These are phyloP conservation scores for Mus musculus DNA, from an alignment of 2,113 vertebrate genomes.

Conservation along the genomic window DNA sequence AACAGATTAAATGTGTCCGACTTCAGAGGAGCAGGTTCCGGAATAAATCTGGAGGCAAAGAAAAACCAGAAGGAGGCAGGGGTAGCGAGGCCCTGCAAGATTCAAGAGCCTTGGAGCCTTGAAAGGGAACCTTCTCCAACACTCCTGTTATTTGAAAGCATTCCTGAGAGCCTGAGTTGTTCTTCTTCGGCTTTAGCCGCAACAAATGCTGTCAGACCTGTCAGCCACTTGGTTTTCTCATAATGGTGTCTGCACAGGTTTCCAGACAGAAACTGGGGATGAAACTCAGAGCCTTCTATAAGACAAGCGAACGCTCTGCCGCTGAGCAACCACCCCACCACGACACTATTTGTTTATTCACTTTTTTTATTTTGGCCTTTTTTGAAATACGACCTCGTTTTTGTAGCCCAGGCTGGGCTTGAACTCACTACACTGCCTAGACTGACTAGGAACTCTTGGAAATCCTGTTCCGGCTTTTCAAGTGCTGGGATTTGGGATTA, in stretches of 20 bases:
- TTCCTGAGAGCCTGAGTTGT: slow-evolving; percentile 24
- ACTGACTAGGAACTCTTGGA: neutral
- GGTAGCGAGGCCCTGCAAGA: neutral
- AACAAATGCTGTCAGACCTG: neutral
- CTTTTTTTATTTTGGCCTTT: neutral
- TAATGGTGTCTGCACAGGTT: neutral
- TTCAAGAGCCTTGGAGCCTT: neutral
- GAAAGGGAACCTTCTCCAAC: neutral
- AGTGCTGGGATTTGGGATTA: neutral
- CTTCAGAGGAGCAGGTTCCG: slow-evolving; percentile 26
- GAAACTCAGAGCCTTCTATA: neutral
- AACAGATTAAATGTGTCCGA: slow-evolving; percentile 54
- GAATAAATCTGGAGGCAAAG: slow-evolving; percentile 45
- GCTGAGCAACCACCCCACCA: neutral
- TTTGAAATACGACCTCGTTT: neutral
- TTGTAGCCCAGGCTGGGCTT: neutral
- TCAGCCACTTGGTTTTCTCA: neutral
- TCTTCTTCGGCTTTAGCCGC: slow-evolving; percentile 27
- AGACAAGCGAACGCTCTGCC: neutral
- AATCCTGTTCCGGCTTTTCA: neutral
- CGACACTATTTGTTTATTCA: neutral
- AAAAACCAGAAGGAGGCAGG: neutral
- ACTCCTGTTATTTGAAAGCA: neutral
- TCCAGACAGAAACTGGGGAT: neutral
- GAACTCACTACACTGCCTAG: neutral